Evolutionary conservation across 2,797 vertebrate species (phyloP).

Genomic region (Sitta carolinensis): DNA sequence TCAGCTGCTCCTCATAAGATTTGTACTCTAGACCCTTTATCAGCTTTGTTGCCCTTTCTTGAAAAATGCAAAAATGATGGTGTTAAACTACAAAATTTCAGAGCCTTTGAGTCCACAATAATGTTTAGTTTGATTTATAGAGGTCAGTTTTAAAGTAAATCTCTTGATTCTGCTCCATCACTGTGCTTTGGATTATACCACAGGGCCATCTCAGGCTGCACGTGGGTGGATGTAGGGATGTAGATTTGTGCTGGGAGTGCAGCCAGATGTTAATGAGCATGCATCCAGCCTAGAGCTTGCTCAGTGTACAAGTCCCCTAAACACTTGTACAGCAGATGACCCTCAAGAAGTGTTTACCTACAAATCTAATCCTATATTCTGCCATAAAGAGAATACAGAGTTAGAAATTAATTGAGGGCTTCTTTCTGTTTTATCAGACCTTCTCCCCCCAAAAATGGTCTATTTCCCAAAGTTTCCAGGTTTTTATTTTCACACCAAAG

Average conservation of each 20-base stretch:
- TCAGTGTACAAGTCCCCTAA: neutral
- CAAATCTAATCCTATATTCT: neutral
- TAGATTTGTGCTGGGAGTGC: neutral
- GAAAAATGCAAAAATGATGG: neutral
- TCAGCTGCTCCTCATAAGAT: neutral
- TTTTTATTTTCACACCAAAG: neutral
- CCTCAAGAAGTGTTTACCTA: neutral
- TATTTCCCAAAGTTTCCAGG: neutral
- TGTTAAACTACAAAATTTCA: neutral
- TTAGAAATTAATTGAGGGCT: neutral
- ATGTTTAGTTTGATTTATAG: neutral
- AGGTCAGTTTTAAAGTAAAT: neutral
- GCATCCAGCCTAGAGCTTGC: neutral
- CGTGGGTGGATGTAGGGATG: too few species aligned
- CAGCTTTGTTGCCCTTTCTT: neutral
- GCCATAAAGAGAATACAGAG: accelerated
- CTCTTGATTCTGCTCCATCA: accelerated
- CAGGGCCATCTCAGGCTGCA: neutral
- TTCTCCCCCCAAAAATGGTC: accelerated
- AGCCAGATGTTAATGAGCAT: neutral
- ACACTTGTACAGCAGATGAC: neutral
- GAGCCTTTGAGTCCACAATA: accelerated
- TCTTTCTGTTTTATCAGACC: neutral
- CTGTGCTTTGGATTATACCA: neutral
- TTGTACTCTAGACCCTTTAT: neutral